Evolutionary conservation across 1,140 invertebrate species (phyloP).

Genomic region (Cydia fagiglandana): DNA sequence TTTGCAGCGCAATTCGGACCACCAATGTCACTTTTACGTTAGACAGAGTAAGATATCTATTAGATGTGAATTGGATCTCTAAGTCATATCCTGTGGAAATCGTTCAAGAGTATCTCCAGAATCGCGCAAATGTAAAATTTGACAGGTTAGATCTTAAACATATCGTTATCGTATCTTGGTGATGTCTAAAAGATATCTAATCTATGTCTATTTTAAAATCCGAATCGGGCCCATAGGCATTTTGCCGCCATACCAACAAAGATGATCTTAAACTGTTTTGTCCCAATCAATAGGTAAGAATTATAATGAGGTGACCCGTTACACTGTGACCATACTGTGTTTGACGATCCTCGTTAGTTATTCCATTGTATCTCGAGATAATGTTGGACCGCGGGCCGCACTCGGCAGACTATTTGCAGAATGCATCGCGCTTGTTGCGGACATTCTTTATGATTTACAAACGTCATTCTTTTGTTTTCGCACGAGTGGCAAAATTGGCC

Average conservation of each 20-base stretch:
- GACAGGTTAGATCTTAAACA: no score
- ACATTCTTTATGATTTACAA: conserved; percentile 17
- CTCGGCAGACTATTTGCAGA: conserved; percentile 30
- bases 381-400: conserved; percentile 51
- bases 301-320: neutral
- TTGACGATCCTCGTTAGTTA: conserved; percentile 60
- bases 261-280: neutral
- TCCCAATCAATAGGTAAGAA: neutral
- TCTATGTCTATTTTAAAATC: no score
- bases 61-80: no score
- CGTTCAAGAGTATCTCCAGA: no score
- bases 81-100: no score
- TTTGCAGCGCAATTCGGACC: no score
- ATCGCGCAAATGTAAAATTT: no score
- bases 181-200: no score
- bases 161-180: no score
- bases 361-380: conserved; percentile 63
- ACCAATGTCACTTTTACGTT: no score
- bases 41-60: no score
- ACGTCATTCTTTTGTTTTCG: conserved; percentile 30
- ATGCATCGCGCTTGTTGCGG: conserved; percentile 17
- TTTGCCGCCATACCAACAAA: neutral
- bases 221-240: no score
- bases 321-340: conserved; percentile 37
- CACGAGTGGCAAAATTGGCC: conserved; percentile 8